These are phyloP conservation scores for Protaetia brevitarsis DNA, from an alignment of 1,140 invertebrate genomes.

Conservation along the genomic window DNA sequence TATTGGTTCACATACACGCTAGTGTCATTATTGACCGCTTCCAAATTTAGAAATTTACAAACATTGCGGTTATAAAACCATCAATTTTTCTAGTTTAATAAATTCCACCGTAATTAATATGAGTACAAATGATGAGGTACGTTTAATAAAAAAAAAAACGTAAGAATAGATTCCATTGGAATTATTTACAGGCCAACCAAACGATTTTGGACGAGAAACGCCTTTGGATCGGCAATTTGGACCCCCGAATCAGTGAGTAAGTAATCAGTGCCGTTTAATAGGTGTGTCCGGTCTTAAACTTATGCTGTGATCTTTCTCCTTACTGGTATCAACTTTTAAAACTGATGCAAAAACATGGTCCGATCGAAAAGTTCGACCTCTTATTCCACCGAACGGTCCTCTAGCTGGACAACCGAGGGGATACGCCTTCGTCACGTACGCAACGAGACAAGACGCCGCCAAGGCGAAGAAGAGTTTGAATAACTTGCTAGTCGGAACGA, in stretches of 20 bases:
- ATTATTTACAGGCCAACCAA: not conserved
- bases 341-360: constrained; percentile 88
- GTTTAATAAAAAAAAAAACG: not conserved
- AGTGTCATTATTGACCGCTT: too few relatives aligned
- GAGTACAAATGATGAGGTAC: constrained; percentile 4
- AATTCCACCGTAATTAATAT: not conserved
- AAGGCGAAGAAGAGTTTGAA: constrained; percentile 68
- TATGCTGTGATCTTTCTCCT: constrained; percentile 43
- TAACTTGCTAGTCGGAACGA: constrained; percentile 70
- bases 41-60: not conserved
- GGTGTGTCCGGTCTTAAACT: constrained; percentile 4
- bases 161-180: not conserved
- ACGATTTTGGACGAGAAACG: constrained; percentile 60
- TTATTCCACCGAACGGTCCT: constrained; percentile 88
- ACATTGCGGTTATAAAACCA: not conserved
- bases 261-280: constrained; percentile 45
- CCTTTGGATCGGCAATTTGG: constrained; percentile 89
- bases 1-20: too few relatives aligned
- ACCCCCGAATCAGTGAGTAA: constrained; percentile 88
- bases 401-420: constrained; percentile 83
- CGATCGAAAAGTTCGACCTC: constrained; percentile 90
- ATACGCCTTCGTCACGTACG: constrained; percentile 91
- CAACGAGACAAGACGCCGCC: constrained; percentile 62
- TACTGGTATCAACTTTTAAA: constrained; percentile 91
- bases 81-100: not conserved